Percentiles rank a stretch among this genome's conserved stretches.
These are phyloP conservation scores for Isurus oxyrinchus DNA, from an alignment of 2,113 vertebrate species.

Conservation along the genomic window DNA sequence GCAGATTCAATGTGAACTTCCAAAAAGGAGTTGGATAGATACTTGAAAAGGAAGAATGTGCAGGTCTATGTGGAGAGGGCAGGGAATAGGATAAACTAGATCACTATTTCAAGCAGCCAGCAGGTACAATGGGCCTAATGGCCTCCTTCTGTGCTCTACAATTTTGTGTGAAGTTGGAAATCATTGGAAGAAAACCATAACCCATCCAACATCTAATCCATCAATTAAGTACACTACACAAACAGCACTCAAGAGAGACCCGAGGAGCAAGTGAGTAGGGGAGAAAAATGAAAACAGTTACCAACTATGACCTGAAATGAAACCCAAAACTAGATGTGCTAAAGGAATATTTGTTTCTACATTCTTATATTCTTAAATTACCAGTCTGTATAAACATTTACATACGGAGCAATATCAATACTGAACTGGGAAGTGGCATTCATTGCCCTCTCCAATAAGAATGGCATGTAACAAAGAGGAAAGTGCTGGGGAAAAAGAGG, in stretches of 20 bases:
- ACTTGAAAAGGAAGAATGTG: not conserved
- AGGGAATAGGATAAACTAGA: not conserved
- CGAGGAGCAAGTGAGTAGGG: not conserved
- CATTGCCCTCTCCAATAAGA: not conserved
- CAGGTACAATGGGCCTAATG: not conserved
- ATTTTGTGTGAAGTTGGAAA: not conserved
- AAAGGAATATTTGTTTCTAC: not conserved
- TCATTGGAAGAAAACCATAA: not conserved
- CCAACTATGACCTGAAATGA: not conserved
- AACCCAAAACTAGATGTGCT: not conserved
- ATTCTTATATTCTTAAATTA: not conserved
- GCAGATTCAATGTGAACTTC: not conserved
- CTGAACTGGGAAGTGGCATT: not conserved
- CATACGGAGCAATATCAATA: not conserved
- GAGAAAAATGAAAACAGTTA: not conserved
- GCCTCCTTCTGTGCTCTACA: not conserved
- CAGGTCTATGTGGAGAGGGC: not conserved
- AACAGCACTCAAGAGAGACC: not conserved
- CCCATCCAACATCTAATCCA: not conserved
- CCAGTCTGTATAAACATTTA: slow-evolving; percentile 5
- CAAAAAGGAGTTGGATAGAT: not conserved
- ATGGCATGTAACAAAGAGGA: not conserved
- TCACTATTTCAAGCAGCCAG: not conserved
- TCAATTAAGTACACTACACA: not conserved
- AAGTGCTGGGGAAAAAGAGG: not conserved